Evolutionary conservation across 2,797 vertebrate species (phyloP), one percentile per base, ranked within the genome.

Genomic region (Pygocentrus nattereri): DNA sequence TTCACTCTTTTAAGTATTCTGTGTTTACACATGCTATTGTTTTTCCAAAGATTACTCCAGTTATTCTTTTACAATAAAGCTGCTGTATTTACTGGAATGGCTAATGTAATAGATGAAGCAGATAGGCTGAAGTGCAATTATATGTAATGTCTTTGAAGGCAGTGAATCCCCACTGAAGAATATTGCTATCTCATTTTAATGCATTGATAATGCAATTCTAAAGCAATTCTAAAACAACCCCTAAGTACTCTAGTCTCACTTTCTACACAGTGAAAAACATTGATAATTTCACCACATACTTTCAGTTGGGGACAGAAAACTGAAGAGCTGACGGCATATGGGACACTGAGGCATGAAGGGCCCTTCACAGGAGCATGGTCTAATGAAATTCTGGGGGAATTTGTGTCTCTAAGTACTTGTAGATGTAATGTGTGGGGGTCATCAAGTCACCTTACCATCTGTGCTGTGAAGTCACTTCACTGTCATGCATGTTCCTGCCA

Each of bases 71-170:
- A 13, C 70, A 54, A 4, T 31, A 56, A 50, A 11, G 3, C 18
- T 31, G 30, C 70, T 73, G 18, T 21, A 18, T 73, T 73, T 73
- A 52, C 70, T 34, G 50, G 19, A 73, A n/a, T 56, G 27, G 49
- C 19, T 34, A 73, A 56, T 56, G 27, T 73, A 30, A 73, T 73
- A 27, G 56, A 34, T 73, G 70, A 31, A 54, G 27, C 50, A 34
- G 31, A 59, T 12, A 41, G 31, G n/a, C 54, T 38, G 25, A 56
- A 74, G 72, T 41, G 54, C 72, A 59, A n/a, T 74, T 74, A 21
- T 38, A 49, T 58, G 56, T 58, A 58, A 21, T 74, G 49, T 25
- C 27, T 54, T 74, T 74, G n/a, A 59, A 58, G 34, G 52, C 21
- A 58, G 8, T 23, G 21, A 12, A 34, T 23, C 27, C 34, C 13